Evolutionary conservation across 2,888 invertebrate species (phyloP).

Genomic region (Drosophila formosana): DNA sequence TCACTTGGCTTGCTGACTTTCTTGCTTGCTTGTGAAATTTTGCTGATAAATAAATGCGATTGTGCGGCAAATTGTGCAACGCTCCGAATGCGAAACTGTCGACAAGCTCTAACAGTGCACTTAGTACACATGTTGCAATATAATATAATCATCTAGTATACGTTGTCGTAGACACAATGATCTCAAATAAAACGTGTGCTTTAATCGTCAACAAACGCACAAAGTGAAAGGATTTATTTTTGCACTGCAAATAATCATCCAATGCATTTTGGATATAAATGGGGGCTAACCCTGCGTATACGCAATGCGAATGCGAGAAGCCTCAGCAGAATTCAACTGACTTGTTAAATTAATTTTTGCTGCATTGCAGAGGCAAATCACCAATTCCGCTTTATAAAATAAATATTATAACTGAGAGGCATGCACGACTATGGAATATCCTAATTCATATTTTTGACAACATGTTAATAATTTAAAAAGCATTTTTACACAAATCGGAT

Average conservation of each 20-base stretch:
- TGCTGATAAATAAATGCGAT: conserved; percentile 78
- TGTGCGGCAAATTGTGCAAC: conserved; percentile 78
- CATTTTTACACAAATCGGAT: no score
- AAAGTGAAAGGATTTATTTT: conserved; percentile 56
- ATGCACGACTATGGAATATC: conserved; percentile 34
- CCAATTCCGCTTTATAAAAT: conserved; percentile 48
- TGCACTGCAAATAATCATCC: conserved; percentile 24
- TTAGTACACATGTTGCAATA: conserved; percentile 35
- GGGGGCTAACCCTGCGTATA: conserved; percentile 59
- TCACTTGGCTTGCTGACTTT: conserved; percentile 39
- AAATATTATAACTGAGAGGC: conserved; percentile 4
- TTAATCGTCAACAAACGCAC: conserved; percentile 23
- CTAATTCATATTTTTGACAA: neutral
- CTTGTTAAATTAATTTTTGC: conserved; percentile 83
- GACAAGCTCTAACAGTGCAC: conserved; percentile 60
- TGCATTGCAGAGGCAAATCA: conserved; percentile 75
- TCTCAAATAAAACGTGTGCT: conserved; percentile 34
- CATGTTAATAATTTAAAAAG: neutral
- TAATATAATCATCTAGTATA: conserved; percentile 19
- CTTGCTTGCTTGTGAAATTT: conserved; percentile 53
- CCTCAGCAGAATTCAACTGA: conserved; percentile 82
- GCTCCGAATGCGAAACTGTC: conserved; percentile 74
- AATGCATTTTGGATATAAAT: conserved; percentile 9
- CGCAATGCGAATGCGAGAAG: conserved; percentile 63
- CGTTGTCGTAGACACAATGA: neutral